A percentile compares a stretch with the other conserved stretches of the same genome.
phyloP scores from a whole-genome alignment of 2,888 invertebrate genomes.

The Trissoscelio sp. region DNA sequence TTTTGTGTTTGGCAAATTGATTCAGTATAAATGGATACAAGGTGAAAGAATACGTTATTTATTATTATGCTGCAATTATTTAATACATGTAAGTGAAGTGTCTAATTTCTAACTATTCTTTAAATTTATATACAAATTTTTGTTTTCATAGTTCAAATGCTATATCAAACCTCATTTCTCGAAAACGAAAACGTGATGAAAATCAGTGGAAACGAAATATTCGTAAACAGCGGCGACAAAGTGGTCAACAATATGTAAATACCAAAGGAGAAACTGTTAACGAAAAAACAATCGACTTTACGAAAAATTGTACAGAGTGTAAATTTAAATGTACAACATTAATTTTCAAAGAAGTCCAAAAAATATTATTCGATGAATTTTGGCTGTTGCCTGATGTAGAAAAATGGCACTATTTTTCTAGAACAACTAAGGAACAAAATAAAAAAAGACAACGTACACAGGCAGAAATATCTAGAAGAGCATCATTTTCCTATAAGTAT shows the following conservation, averaged over 20 bases:
- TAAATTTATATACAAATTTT: no score
- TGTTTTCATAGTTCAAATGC: no score
- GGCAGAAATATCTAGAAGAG: not conserved
- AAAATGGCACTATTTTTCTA: slow-evolving; percentile 1
- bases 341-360: no score
- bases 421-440: not conserved
- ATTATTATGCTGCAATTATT: no score
- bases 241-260: not conserved
- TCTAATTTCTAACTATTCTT: no score
- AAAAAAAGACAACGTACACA: slow-evolving; percentile 1
- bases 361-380: no score
- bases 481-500: not conserved
- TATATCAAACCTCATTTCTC: no score
- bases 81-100: no score
- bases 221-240: not conserved
- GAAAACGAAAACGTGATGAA: not conserved
- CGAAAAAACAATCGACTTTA: not conserved
- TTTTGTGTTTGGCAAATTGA: no score
- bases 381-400: no score
- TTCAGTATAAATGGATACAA: no score
- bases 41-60: no score
- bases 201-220: not conserved
- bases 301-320: slow-evolving; percentile 12
- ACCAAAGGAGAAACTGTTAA: not conserved
- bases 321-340: not conserved